Conservation (phyloP, 2,888 invertebrate genomes). For the Embidobia sp. region DNA sequence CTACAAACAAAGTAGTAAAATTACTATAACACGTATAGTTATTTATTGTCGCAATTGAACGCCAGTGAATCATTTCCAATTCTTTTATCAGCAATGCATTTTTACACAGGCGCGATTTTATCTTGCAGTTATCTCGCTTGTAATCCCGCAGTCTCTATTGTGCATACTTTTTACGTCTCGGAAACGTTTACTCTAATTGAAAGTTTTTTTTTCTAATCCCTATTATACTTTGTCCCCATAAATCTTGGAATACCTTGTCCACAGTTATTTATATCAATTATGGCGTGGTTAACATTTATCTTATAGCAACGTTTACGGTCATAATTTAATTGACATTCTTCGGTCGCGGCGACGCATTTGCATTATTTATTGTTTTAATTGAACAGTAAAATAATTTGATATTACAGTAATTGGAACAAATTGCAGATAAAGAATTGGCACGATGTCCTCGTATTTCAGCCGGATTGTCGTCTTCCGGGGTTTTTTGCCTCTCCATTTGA, state of each 20-base stretch:
- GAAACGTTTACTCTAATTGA: constrained; percentile 29
- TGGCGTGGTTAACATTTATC: constrained; percentile 35
- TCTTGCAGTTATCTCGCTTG: constrained; percentile 3
- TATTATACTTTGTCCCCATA: constrained; percentile 8
- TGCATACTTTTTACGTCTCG: neutral
- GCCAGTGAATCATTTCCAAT: neutral
- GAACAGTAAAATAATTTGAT: constrained; percentile 15
- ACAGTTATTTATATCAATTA: constrained; percentile 40
- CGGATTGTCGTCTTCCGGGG: too few species aligned
- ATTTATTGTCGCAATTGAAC: too few species aligned
- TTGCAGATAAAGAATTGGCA: constrained; percentile 46
- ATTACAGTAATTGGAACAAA: constrained; percentile 51
- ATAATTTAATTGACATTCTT: constrained; percentile 33
- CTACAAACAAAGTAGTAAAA: too few species aligned
- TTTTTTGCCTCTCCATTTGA: too few species aligned
- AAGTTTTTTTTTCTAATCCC: constrained; percentile 13
- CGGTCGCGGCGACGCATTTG: neutral
- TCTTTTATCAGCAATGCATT: constrained; percentile 14
- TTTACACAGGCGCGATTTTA: constrained; percentile 6
- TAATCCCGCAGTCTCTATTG: constrained; percentile 8
- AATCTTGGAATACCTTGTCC: constrained; percentile 27
- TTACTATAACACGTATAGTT: too few species aligned
- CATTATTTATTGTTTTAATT: constrained; percentile 36
- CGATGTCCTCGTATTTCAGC: too few species aligned
- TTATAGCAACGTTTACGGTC: constrained; percentile 8